Percentiles rank a stretch among this genome's conserved stretches.
Conservation (phyloP, 2,797 vertebrate species). For the Acrossocheilus fasciatus region DNA sequence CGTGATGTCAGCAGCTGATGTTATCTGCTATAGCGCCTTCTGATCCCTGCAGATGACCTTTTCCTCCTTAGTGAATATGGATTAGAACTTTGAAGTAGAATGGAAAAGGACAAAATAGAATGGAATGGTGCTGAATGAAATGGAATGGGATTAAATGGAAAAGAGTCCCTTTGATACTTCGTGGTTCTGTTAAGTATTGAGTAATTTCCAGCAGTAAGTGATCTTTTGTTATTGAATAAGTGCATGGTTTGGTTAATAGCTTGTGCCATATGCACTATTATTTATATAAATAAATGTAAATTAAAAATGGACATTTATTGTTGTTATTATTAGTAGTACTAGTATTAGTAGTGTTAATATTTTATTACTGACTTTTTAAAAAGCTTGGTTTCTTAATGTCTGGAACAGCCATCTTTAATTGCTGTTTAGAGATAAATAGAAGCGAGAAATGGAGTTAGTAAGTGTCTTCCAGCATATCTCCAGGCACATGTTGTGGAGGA, state of each 20-base stretch:
- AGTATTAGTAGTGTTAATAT: background rate
- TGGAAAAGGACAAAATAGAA: background rate
- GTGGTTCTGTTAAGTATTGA: constrained; percentile 10
- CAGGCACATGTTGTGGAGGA: constrained; percentile 6
- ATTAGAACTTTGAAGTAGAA: constrained; percentile 28
- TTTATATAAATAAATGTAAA: background rate
- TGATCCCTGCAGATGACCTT: constrained; percentile 49
- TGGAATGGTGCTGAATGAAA: constrained; percentile 3
- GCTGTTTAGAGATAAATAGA: constrained; percentile 25
- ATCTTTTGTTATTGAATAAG: background rate
- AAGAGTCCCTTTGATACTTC: constrained; percentile 2
- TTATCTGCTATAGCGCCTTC: constrained; percentile 45
- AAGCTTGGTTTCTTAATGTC: background rate
- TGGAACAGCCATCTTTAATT: background rate
- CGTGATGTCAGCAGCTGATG: constrained; percentile 42
- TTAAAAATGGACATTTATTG: background rate
- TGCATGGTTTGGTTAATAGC: background rate
- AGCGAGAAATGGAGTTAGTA: background rate
- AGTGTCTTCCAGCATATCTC: background rate
- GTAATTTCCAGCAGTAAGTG: background rate
- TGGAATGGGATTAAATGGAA: constrained; percentile 4
- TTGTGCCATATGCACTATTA: background rate
- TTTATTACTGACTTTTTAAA: too few relatives aligned
- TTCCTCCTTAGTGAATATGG: constrained; percentile 30
- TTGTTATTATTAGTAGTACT: background rate